Evolutionary conservation across 2,797 vertebrate species (phyloP).

Genomic region (Hyperoplus immaculatus): DNA sequence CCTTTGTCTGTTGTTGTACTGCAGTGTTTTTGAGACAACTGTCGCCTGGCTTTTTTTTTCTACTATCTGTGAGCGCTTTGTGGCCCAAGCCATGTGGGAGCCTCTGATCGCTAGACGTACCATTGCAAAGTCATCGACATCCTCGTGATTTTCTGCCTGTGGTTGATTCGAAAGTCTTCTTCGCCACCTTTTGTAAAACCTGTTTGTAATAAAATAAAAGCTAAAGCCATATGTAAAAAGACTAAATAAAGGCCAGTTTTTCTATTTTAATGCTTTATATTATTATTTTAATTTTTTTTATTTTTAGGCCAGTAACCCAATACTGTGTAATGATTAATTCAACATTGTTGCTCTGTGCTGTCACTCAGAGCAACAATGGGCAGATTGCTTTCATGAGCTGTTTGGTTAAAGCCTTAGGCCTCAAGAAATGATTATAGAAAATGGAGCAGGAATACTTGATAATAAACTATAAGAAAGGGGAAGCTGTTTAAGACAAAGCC

Average conservation of each 20-base stretch:
- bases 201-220: slow-evolving; percentile 83
- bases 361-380: not conserved
- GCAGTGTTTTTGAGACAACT: slow-evolving; percentile 43
- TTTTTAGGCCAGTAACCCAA: not conserved
- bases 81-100: slow-evolving; percentile 30
- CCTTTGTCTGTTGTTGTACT: slow-evolving; percentile 49
- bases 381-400: not conserved
- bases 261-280: slow-evolving; percentile 51
- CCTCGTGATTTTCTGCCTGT: slow-evolving; percentile 64
- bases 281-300: not conserved
- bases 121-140: slow-evolving; percentile 53
- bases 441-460: no score
- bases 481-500: not conserved
- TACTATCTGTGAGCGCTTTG: slow-evolving; percentile 49
- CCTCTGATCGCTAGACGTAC: slow-evolving; percentile 51
- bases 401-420: not conserved
- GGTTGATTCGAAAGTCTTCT: slow-evolving; percentile 70
- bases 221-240: slow-evolving; percentile 85
- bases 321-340: not conserved
- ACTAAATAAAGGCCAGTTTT: slow-evolving; percentile 81
- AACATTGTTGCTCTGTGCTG: not conserved
- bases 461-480: not conserved
- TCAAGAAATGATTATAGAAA: not conserved
- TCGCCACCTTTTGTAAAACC: slow-evolving; percentile 79
- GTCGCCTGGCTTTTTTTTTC: slow-evolving; percentile 55